Evolutionary conservation across 2,797 vertebrate species (phyloP).

Genomic region (Pangasius larnaudii): DNA sequence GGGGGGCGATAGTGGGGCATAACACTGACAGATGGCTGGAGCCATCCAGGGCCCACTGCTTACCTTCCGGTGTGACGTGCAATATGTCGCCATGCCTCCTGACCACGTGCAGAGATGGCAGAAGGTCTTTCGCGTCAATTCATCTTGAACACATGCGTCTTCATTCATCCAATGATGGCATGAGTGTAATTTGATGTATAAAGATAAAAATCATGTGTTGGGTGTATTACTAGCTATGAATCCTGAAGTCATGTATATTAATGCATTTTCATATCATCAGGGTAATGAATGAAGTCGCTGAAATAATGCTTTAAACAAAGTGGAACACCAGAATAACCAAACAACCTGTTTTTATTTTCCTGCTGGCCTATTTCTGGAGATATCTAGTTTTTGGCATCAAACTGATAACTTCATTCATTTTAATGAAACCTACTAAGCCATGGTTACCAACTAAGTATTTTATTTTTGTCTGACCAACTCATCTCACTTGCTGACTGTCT

Average conservation of each 20-base stretch:
- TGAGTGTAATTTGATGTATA: slow-evolving; percentile 37
- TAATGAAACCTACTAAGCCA: neutral
- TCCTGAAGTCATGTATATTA: neutral
- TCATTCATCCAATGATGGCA: slow-evolving; percentile 24
- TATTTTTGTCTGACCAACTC: neutral
- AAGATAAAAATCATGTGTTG: neutral
- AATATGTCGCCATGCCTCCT: slow-evolving; percentile 86
- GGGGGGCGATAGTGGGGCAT: slow-evolving; percentile 50
- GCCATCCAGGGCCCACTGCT: slow-evolving; percentile 85
- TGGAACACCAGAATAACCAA: neutral
- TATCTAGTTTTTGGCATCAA: neutral
- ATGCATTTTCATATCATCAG: neutral
- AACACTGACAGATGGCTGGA: slow-evolving; percentile 87
- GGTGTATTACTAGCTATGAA: slow-evolving; percentile 4
- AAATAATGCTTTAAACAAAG: neutral
- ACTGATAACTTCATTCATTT: neutral
- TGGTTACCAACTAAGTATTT: neutral
- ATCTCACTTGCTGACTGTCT: neutral
- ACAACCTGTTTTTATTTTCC: neutral
- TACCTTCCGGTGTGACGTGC: slow-evolving; percentile 89
- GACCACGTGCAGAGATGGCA: slow-evolving; percentile 82
- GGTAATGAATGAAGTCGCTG: neutral
- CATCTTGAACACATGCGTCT: slow-evolving; percentile 59
- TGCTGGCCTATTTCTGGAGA: neutral
- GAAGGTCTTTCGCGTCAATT: slow-evolving; percentile 76